Evolutionary conservation across 2,888 invertebrate species (phyloP), one percentile per base, ranked within the genome.

Genomic region (Lottia gigantea): DNA sequence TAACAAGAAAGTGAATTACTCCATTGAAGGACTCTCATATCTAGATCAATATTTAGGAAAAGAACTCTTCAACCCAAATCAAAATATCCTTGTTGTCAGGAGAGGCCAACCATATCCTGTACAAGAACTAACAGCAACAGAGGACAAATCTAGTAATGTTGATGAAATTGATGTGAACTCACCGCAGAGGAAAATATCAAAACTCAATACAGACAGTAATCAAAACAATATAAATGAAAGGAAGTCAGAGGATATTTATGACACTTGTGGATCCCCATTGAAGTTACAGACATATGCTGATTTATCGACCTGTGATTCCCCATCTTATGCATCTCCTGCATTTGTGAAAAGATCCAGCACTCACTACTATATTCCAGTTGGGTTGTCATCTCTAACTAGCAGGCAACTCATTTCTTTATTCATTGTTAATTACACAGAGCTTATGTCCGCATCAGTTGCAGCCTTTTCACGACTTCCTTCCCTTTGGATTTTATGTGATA

Each of bases 271-370:
- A 0, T 82, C 82, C 12, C 82, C 82, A 19, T 63, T 82, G 47
- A 82, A 81, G 62, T 67, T 82, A 23, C 77, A 81, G 63, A 70
- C 74, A 0, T 77, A 76, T 72, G 82, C 80, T 62, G 80, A 82
- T 74, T 64, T 81, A 46, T 81, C 80, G 12, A 69, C 72, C 2
- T 74, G 77, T 71, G 74, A 61, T 26, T 64, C 67, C 6, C 67
- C 71, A 16, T 46, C 63, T 55, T 40, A 45, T 15, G 26, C 46
- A 14, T 62, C 68, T 12, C 63, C 49, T n/a, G 46, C 64, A 3
- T 14, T 16, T 31, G 49, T 19, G n/a, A 45, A 45, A 6, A 46
- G 64, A 25, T 47, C 14, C 16, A 46, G 55, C 16, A 15, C 31
- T 1, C 25, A 25, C 19, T 12, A 26, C 12, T 40, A 47, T n/a